Evolutionary conservation across 2,797 vertebrate species (phyloP).

Genomic region (Carcharodon carcharias): DNA sequence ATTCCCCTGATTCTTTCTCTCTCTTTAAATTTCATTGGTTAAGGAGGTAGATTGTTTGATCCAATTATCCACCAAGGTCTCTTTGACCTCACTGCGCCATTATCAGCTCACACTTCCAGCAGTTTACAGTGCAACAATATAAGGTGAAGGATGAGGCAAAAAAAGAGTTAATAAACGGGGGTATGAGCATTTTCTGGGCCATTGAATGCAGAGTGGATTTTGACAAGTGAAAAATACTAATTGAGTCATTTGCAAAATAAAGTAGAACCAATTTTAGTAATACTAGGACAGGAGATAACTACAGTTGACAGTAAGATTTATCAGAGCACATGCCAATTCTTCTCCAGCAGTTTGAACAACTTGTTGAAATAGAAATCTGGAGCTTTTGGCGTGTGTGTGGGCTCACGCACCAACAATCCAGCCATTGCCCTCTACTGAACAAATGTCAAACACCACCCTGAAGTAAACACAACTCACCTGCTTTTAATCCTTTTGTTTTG

Average conservation of each 20-base stretch:
- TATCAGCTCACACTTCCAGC: neutral
- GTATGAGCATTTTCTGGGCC: neutral
- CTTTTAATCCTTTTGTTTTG: neutral
- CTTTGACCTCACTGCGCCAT: neutral
- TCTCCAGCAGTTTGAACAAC: neutral
- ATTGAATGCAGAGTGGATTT: neutral
- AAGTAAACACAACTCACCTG: neutral
- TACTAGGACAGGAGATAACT: neutral
- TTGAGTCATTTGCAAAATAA: neutral
- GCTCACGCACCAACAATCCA: neutral
- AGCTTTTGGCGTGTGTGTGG: neutral
- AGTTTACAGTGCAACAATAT: too few relatives aligned
- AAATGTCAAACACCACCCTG: neutral
- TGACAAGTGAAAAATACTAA: neutral
- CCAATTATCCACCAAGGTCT: neutral
- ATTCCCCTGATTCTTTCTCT: neutral
- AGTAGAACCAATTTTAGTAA: neutral
- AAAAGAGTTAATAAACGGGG: neutral
- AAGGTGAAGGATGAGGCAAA: too few relatives aligned
- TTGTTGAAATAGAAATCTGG: neutral
- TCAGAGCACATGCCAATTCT: neutral
- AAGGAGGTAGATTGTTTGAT: neutral
- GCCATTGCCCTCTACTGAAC: neutral
- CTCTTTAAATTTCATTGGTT: neutral
- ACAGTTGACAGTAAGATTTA: neutral